Percentiles rank a stretch among this genome's conserved stretches.
These are phyloP conservation scores for Phenganax marumi DNA, from an alignment of 92 coral and sea anemone genomes.

Conservation along the genomic window DNA sequence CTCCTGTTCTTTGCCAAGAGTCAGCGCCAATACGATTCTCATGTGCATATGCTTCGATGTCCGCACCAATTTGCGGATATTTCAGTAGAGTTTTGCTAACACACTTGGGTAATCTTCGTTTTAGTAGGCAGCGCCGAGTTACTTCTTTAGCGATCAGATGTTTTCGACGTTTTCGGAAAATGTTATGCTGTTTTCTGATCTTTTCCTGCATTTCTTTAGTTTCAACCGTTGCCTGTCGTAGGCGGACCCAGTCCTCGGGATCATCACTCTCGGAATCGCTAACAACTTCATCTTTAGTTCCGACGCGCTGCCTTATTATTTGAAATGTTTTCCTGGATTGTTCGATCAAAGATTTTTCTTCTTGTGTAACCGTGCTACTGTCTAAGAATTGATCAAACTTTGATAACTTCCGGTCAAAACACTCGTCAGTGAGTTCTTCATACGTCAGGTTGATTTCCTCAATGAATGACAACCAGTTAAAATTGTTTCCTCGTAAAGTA, in stretches of 20 bases:
- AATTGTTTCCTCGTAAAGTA: neutral
- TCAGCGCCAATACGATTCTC: slow-evolving; percentile 46
- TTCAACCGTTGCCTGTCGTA: neutral
- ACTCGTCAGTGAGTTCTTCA: neutral
- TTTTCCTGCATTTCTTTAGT: slow-evolving; percentile 29
- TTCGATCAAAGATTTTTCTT: neutral
- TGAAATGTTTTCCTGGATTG: slow-evolving; percentile 6
- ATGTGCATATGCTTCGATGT: slow-evolving; percentile 35
- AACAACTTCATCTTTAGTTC: slow-evolving; percentile 6
- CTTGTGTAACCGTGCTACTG: neutral
- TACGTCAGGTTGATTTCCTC: neutral
- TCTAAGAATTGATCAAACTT: neutral
- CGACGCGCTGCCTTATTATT: neutral
- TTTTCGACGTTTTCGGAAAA: slow-evolving; percentile 23
- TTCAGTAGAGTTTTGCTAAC: slow-evolving; percentile 22
- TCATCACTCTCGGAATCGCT: slow-evolving; percentile 17
- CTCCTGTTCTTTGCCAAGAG: slow-evolving; percentile 33
- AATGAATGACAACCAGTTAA: slow-evolving; percentile 9
- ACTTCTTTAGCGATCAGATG: slow-evolving; percentile 39
- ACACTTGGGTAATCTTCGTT: slow-evolving; percentile 20
- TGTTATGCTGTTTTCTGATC: slow-evolving; percentile 18
- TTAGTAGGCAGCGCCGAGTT: slow-evolving; percentile 22
- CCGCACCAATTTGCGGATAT: slow-evolving; percentile 40
- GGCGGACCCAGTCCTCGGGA: neutral
- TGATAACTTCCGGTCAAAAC: neutral